Evolutionary conservation across 2,113 vertebrate species (phyloP).

Genomic region (Struthio camelus): DNA sequence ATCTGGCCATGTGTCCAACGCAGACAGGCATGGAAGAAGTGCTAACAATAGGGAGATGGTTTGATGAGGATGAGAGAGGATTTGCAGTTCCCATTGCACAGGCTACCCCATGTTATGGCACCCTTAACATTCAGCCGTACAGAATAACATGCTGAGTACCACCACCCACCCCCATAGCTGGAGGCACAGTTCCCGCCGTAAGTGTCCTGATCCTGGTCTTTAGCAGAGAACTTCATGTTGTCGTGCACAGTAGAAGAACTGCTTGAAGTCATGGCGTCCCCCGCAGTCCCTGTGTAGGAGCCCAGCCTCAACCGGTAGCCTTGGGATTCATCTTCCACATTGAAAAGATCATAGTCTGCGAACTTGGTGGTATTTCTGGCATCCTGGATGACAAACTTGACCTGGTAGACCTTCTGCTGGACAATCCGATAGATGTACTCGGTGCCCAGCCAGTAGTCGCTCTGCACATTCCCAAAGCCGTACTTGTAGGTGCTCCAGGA

Average conservation of each 20-base stretch:
- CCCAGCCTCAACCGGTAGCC: neutral
- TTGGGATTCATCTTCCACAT: neutral
- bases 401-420: conserved; percentile 15
- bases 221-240: conserved; percentile 24
- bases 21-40: neutral
- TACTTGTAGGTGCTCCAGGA: conserved; percentile 53
- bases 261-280: neutral
- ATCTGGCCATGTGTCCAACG: rapidly evolving
- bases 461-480: conserved; percentile 29
- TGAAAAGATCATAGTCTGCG: conserved; percentile 39
- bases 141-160: neutral
- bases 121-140: neutral
- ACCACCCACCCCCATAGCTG: neutral
- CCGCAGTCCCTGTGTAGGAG: rapidly evolving
- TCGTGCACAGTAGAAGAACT: neutral
- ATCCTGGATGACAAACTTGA: conserved; percentile 15
- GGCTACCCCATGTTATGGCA: neutral
- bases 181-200: neutral
- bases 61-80: conserved; percentile 17
- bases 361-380: neutral
- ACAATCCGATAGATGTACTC: conserved; percentile 23
- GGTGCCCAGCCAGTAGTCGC: conserved; percentile 9
- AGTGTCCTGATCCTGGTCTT: conserved; percentile 23
- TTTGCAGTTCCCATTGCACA: neutral
- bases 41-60: neutral